These are phyloP conservation scores for Xenentodon cancila DNA, from an alignment of 2,797 vertebrate genomes.

Conservation along the genomic window DNA sequence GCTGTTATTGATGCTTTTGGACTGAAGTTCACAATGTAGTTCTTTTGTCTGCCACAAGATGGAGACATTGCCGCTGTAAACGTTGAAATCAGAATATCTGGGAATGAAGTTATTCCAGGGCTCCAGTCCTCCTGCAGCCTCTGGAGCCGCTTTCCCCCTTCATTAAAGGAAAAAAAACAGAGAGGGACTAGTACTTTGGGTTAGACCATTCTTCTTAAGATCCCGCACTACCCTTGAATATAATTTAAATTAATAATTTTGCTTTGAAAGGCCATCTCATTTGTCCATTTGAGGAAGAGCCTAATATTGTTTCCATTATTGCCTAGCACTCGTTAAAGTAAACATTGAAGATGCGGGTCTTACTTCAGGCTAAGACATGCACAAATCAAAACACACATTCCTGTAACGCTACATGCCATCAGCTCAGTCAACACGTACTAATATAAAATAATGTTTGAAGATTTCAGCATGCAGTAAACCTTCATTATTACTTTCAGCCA, in stretches of 20 bases:
- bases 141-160: too few species aligned
- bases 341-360: slow-evolving; percentile 22
- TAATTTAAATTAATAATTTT: background rate
- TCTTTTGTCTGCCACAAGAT: slow-evolving; percentile 58
- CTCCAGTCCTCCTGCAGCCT: background rate
- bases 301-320: background rate
- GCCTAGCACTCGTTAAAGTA: slow-evolving; percentile 14
- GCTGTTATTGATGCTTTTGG: background rate
- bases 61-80: slow-evolving; percentile 56
- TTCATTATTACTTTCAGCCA: background rate
- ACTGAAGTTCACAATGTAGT: background rate
- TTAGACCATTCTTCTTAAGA: background rate
- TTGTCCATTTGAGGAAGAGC: slow-evolving; percentile 3
- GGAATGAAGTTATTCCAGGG: background rate
- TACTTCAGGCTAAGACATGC: slow-evolving; percentile 59
- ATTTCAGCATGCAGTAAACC: slow-evolving; percentile 7
- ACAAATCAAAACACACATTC: slow-evolving; percentile 68
- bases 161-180: too few species aligned
- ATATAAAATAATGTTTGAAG: slow-evolving; percentile 42
- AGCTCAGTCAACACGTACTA: slow-evolving; percentile 37
- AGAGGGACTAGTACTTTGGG: background rate
- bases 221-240: background rate
- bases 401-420: slow-evolving; percentile 59
- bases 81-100: background rate
- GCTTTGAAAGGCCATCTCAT: background rate